Base-by-base conservation (phyloP, 2,113 vertebrate genomes). In the Bungarus multicinctus region DNA sequence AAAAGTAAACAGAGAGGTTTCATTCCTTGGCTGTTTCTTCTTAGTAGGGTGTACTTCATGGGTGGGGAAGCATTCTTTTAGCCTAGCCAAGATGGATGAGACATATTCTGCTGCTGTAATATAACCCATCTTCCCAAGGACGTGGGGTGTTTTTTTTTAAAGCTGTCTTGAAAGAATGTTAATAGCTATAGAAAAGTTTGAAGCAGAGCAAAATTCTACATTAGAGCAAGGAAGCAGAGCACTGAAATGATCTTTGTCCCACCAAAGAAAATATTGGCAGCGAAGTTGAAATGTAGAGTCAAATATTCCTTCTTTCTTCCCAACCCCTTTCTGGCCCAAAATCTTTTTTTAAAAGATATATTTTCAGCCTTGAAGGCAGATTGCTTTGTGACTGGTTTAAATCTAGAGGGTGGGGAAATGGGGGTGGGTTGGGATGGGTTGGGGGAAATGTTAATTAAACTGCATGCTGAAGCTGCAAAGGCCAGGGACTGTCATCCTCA, bases 321-420 rank as follows among this genome's bases (percentile, higher is more conserved):
- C 89, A 60, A 89, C 57, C 74, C 90, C 25, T 50, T 16, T 90
- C 87, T 81, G 30, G 52, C 18, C 81, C 74, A 23, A 58, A 88
- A 90, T 54, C 43, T 89, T 11, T 27, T 55, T 22, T 16, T 30
- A 91, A 86, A 89, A 90, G 88, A 95, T 30, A 94, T 92, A 92
- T 94, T 96, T 97, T 97, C 95, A 96, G 89, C 97, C 95, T 93
- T 93, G 93, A 93, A 97, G 96, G 96, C 95, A 97, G 95, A 97
- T 96, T 94, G 95, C 96, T 97, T 97, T 97, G 92, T 97, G 97
- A 96, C 96, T 96, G 97, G 96, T 97, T 98, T 97, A 98, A 97
- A 97, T 98, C 97, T 97, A 98, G 97, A n/a, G 97, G 93, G 95
- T 96, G 95, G 92, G 69, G 10, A 64, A 64, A 50, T 9, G 9